A percentile compares a stretch with the other conserved stretches of the same genome.
Evolutionary conservation across 1,140 invertebrate genomes (phyloP).

Genomic region (Protaetia brevitarsis): DNA sequence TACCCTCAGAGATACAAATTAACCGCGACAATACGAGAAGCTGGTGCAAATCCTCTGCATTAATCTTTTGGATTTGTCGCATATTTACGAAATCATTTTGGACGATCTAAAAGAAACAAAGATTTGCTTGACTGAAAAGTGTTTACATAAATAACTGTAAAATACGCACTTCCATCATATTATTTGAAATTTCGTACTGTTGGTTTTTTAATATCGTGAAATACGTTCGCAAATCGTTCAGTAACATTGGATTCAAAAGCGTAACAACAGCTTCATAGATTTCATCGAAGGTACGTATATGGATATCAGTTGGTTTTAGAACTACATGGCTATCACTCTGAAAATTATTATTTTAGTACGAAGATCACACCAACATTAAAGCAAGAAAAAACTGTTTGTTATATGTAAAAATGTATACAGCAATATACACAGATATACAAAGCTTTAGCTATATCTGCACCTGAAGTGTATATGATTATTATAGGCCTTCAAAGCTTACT

Average conservation of each 20-base stretch:
- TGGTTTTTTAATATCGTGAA: slow-evolving; percentile 61
- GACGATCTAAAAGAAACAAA: slow-evolving; percentile 59
- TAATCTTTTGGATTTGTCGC: slow-evolving; percentile 55
- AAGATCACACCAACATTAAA: neutral
- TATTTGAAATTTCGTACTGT: slow-evolving; percentile 65
- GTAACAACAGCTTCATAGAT: slow-evolving; percentile 64
- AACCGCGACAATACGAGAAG: slow-evolving; percentile 72
- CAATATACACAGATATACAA: slow-evolving; percentile 28
- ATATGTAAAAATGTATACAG: neutral
- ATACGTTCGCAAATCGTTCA: slow-evolving; percentile 69
- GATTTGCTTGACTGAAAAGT: slow-evolving; percentile 20
- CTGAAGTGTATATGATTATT: slow-evolving; percentile 26
- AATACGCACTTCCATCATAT: slow-evolving; percentile 59
- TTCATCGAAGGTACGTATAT: slow-evolving; percentile 54
- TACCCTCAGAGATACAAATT: slow-evolving; percentile 67
- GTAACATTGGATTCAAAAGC: slow-evolving; percentile 65
- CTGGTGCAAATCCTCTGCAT: slow-evolving; percentile 73
- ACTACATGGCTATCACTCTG: slow-evolving; percentile 64
- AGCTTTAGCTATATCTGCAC: slow-evolving; percentile 25
- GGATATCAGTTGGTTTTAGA: slow-evolving; percentile 55
- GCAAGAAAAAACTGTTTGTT: neutral
- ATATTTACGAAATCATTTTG: slow-evolving; percentile 81
- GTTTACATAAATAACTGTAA: slow-evolving; percentile 22
- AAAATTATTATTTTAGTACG: slow-evolving; percentile 33
- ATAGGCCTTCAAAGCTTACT: neutral